Conservation (phyloP, 2,888 invertebrate genomes). For the Lepidocyrtinus sp. region DNA sequence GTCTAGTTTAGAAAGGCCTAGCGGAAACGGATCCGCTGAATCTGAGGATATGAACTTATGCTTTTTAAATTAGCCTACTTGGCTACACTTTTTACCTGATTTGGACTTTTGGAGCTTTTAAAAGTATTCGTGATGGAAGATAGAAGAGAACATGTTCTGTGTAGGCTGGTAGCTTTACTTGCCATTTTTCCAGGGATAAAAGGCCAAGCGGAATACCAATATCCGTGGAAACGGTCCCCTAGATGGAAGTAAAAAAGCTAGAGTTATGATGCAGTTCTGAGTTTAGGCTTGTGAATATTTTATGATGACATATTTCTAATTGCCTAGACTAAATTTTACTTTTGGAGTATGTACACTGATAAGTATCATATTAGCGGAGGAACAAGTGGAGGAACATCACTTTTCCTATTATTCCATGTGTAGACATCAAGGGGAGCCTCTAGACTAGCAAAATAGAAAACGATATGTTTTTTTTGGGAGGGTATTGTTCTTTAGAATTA, state of each 20-base stretch:
- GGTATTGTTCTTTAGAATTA: not conserved
- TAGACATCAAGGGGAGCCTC: too few relatives aligned
- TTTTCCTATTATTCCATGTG: too few relatives aligned
- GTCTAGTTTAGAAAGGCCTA: not conserved
- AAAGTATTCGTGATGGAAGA: not conserved
- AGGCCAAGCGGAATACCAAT: too few relatives aligned
- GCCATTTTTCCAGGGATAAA: too few relatives aligned
- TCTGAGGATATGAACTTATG: too few relatives aligned
- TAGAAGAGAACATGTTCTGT: not conserved
- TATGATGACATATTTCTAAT: slow-evolving; percentile 40
- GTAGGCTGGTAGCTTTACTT: too few relatives aligned
- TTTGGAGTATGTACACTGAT: too few relatives aligned
- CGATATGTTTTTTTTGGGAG: not conserved
- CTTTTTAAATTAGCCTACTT: not conserved
- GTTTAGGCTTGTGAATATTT: slow-evolving; percentile 30
- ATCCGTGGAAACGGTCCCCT: not conserved
- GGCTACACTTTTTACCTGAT: too few relatives aligned
- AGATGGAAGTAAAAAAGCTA: not conserved
- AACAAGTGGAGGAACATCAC: too few relatives aligned
- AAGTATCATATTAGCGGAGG: too few relatives aligned
- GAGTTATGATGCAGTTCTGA: slow-evolving; percentile 23
- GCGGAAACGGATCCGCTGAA: too few relatives aligned
- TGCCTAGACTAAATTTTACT: slow-evolving; percentile 16
- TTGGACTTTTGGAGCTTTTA: not conserved
- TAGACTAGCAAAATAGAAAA: too few relatives aligned